These are phyloP conservation scores for Hylia prasina DNA, from an alignment of 2,113 vertebrate genomes.

Conservation along the genomic window DNA sequence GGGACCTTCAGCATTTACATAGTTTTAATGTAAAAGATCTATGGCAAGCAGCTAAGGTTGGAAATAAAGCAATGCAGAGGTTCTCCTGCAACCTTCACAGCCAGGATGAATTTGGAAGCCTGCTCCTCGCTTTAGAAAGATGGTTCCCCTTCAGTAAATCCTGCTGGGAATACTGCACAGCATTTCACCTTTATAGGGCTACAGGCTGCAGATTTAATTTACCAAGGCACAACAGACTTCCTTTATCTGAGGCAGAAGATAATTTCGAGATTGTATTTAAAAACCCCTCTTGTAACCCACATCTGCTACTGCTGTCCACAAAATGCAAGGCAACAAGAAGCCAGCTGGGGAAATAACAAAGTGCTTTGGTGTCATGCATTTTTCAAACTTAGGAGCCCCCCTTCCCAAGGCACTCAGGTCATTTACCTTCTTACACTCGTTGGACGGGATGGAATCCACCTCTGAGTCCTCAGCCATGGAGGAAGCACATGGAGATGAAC, in stretches of 20 bases:
- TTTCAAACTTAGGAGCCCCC: neutral
- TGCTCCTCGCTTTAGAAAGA: neutral
- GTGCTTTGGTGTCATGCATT: neutral
- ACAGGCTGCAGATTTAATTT: neutral
- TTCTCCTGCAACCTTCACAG: neutral
- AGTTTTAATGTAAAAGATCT: neutral
- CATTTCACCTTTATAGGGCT: neutral
- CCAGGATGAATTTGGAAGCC: neutral
- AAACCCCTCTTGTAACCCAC: neutral
- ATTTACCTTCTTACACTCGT: conserved; percentile 89
- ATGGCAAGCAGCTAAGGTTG: neutral
- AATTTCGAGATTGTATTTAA: neutral
- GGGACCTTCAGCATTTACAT: neutral
- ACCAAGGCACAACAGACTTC: neutral
- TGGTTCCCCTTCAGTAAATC: neutral
- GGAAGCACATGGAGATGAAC: conserved; percentile 72
- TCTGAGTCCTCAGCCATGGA: conserved; percentile 85
- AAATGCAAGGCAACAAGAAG: neutral
- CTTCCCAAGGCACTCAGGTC: accelerated
- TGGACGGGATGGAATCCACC: conserved; percentile 80
- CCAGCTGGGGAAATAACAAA: accelerated
- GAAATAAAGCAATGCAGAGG: neutral
- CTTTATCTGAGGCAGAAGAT: neutral
- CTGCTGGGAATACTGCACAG: neutral
- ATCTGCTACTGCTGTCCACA: neutral